Evolutionary conservation across 2,113 vertebrate species (phyloP), one percentile per base, ranked within the genome.

Genomic region (Malurus melanocephalus): DNA sequence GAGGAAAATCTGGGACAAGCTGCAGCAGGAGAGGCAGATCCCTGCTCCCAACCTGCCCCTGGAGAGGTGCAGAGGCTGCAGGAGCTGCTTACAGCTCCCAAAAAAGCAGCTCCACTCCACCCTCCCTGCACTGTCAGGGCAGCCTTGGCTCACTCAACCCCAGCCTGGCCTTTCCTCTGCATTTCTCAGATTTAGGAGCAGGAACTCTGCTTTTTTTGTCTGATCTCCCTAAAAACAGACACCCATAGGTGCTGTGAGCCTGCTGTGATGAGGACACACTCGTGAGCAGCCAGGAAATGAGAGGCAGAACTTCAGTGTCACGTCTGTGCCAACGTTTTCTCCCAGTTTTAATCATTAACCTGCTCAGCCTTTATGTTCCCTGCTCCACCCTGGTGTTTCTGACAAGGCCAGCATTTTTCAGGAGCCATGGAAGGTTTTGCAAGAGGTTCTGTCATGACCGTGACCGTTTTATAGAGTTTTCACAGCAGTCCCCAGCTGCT

Each of bases 341-440:
- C 65, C 67, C 6, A 13, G 30, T 92, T 93, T 85, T 80, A 65
- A 85, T 76, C 74, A 72, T 73, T 81, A 90, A 90, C 67, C 28
- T 86, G 51, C 74, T 87, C 73, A 85, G 72, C 67, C 57, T 85
- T 88, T 85, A 27, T 30, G 33, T 43, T 81, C 46, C 42, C 53
- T 87, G 89, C 72, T 94, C 92, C 81, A 80, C 78, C 75, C 74
- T 38, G 57, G 51, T 69, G 30, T 24, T 87, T 87, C 87, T 85
- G 81, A 80, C 84, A 93, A 40, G 74, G 53, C 53, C 55, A 74
- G 61, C 30, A 45, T 75, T 94, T 92, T 79, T 72, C 80, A 93
- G 66, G 67, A 84, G 66, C 61, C 32, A 2, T 2, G 20, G 46
- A 78, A 4, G 28, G 46, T 91, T 95, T 92, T 93, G 88, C 83